Conservation (phyloP, 2,797 vertebrate genomes). For the Gambusia yucatana region DNA sequence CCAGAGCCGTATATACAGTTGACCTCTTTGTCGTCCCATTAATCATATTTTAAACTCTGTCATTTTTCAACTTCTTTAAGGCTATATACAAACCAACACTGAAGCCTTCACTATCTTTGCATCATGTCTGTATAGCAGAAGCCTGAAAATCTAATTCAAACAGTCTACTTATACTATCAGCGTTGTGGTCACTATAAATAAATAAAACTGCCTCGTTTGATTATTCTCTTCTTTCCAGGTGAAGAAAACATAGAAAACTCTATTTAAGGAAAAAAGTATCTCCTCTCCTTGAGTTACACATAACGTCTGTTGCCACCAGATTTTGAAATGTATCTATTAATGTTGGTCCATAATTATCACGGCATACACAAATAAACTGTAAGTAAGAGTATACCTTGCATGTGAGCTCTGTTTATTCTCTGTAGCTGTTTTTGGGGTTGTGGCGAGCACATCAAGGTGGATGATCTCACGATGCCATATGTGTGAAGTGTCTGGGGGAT, state of each 20-base stretch:
- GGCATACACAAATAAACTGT: background rate
- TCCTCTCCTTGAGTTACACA: background rate
- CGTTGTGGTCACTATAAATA: background rate
- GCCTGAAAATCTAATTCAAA: background rate
- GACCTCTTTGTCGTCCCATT: background rate
- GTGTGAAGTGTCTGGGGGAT: conserved; percentile 75
- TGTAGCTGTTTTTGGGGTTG: conserved; percentile 31
- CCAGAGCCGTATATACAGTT: too few relatives aligned
- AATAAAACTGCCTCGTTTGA: background rate
- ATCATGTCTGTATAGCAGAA: background rate
- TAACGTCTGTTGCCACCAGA: background rate
- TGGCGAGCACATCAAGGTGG: conserved; percentile 26
- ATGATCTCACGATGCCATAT: conserved; percentile 72
- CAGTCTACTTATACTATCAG: background rate
- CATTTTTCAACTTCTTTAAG: background rate
- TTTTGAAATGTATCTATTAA: background rate
- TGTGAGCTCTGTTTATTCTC: conserved; percentile 37
- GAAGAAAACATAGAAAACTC: background rate
- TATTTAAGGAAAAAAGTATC: background rate
- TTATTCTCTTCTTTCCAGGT: background rate
- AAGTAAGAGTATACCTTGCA: conserved; percentile 30
- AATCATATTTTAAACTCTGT: background rate
- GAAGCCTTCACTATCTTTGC: background rate
- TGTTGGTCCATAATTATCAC: background rate
- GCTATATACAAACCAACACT: background rate